Evolutionary conservation across 2,113 vertebrate genomes (phyloP), one percentile per base, ranked within the genome.

Genomic region (Motacilla tschutschensis): DNA sequence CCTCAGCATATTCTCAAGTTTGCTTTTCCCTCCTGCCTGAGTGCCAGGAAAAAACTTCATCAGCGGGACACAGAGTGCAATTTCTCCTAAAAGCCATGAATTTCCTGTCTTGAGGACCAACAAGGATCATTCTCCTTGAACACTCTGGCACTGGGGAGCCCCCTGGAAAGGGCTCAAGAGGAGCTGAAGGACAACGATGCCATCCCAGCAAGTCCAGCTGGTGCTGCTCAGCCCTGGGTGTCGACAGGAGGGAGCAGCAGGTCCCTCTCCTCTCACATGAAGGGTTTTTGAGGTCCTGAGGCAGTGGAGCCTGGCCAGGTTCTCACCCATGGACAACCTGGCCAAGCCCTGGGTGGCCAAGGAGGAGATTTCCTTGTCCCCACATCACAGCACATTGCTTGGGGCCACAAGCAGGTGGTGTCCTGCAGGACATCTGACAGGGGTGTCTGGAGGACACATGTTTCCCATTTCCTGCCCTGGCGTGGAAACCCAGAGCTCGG

Each of bases 211-310:
- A 2, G 36, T 40, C 44, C 48, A 11, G 24, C 1, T 19, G 26
- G 46, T 50, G 40, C 55, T 54, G 53, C 44, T 28, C 26, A 53
- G 9, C 16, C 28, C 8, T 8, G 24, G 11, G 33, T 41, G 28
- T n/a, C 1, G 2, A 44, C 28, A 40, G 22, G 19, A 35, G 46
- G 19, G 18, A 50, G 29, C 24, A 71, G 44, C 43, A 57, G 18
- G 26, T 65, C 2, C 0, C n/a, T 43, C 17, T 21, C 28, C 1
- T 50, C 40, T 51, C 64, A 40, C 24, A 6, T 10, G 40, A 55
- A 44, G 24, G 31, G 8, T 51, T 14, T n/a, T 35, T 66, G 15
- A 25, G 33, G 48, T 26, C 40, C 36, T 35, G 31, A 40, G 57
- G 36, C 13, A 47, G 12, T 9, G 48, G 17, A 72, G 63, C 43